A percentile compares a stretch with the other conserved stretches of the same genome.
These are phyloP conservation scores for Micromesistius poutassou DNA, from an alignment of 2,797 vertebrate species.

Conservation along the genomic window DNA sequence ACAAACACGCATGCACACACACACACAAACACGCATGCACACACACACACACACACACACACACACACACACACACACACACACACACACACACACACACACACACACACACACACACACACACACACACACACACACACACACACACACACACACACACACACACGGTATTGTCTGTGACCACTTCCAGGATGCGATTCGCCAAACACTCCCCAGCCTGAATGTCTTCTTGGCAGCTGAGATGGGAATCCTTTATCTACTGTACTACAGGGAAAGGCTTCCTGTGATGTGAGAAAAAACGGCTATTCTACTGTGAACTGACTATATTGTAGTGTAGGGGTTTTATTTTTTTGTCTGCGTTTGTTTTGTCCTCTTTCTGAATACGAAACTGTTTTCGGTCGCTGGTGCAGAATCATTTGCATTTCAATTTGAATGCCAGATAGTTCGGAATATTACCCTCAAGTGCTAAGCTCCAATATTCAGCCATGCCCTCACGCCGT, in stretches of 20 bases:
- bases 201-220: slow-evolving; percentile 25
- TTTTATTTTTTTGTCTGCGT: background rate
- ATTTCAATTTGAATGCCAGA: slow-evolving; percentile 19
- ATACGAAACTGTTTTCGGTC: background rate
- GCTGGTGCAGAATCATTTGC: slow-evolving; percentile 1
- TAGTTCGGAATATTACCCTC: slow-evolving; percentile 37
- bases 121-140: too few species aligned
- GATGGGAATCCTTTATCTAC: slow-evolving; percentile 50
- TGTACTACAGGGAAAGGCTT: slow-evolving; percentile 25
- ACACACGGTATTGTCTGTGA: slow-evolving; percentile 46
- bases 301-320: slow-evolving; percentile 2
- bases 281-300: slow-evolving; percentile 12
- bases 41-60: background rate
- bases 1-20: too few species aligned
- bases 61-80: background rate
- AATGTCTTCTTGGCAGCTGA: slow-evolving; percentile 42
- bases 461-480: slow-evolving; percentile 24
- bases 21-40: too few species aligned
- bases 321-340: background rate
- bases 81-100: too few species aligned
- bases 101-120: too few species aligned
- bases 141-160: background rate
- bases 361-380: background rate
- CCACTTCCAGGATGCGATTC: slow-evolving; percentile 44
- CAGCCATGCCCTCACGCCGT: background rate